Evolutionary conservation across 35 echinoderm and acorn worm genomes (phyloP).

Genomic region (Lytechinus pictus): DNA sequence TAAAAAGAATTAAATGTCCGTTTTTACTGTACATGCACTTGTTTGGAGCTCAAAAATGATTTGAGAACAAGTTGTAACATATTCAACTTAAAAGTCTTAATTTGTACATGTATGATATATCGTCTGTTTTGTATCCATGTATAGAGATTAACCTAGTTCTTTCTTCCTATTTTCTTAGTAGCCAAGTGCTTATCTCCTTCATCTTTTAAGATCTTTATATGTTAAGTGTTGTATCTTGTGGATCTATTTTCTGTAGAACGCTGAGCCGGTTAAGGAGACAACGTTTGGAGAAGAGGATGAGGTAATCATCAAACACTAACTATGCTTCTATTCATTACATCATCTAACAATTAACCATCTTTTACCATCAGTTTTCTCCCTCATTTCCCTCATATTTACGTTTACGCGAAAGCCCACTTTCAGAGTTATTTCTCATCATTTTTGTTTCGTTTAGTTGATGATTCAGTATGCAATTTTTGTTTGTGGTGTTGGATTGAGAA

Average conservation of each 20-base stretch:
- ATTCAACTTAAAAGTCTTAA: too few relatives aligned
- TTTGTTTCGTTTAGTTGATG: neutral
- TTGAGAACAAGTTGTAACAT: too few relatives aligned
- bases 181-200: too few relatives aligned
- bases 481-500: neutral
- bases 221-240: neutral
- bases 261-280: neutral
- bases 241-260: neutral
- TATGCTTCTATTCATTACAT: neutral
- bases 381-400: neutral
- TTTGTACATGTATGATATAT: too few relatives aligned
- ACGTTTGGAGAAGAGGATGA: neutral
- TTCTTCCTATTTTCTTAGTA: too few relatives aligned
- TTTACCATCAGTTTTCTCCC: neutral
- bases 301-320: neutral
- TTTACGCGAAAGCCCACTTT: neutral
- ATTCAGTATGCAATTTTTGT: neutral
- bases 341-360: neutral
- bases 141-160: too few relatives aligned
- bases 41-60: too few relatives aligned
- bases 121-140: too few relatives aligned
- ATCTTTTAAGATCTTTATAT: neutral
- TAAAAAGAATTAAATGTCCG: too few relatives aligned
- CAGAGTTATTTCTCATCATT: neutral
- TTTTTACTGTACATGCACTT: too few relatives aligned